phyloP scores from a whole-genome alignment of 2,888 invertebrate species.

The Alitta virens region DNA sequence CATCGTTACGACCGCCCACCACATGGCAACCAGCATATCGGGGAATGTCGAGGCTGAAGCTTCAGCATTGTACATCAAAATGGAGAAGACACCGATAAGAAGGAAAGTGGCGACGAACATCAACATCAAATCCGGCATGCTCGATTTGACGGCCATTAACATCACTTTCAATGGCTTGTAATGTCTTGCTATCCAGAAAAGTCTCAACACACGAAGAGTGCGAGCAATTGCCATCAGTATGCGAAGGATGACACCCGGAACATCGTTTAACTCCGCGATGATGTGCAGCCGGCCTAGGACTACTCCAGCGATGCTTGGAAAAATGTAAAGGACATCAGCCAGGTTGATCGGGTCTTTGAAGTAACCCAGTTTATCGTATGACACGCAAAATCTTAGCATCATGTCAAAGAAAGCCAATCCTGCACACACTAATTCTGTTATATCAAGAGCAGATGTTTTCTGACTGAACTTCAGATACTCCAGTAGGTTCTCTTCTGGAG shows the following conservation, averaged over 20 bases:
- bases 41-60: background rate
- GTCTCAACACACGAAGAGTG: background rate
- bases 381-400: background rate
- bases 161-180: constrained; percentile 3
- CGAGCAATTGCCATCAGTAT: background rate
- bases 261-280: background rate
- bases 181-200: background rate
- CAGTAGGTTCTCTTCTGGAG: background rate
- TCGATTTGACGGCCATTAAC: background rate
- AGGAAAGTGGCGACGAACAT: background rate
- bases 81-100: constrained; percentile 7
- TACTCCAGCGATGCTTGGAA: background rate
- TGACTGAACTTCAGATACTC: constrained; percentile 3
- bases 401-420: background rate
- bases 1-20: constrained; percentile 10
- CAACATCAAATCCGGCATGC: constrained; percentile 3
- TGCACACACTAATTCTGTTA: background rate
- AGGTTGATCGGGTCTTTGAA: background rate
- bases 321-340: background rate
- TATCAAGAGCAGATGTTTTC: background rate
- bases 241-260: background rate
- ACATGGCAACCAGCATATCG: constrained; percentile 6
- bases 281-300: background rate
- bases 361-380: background rate
- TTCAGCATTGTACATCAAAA: constrained; percentile 5